Evolutionary conservation across 2,797 vertebrate species (phyloP).

Genomic region (Adrianichthys oophorus): DNA sequence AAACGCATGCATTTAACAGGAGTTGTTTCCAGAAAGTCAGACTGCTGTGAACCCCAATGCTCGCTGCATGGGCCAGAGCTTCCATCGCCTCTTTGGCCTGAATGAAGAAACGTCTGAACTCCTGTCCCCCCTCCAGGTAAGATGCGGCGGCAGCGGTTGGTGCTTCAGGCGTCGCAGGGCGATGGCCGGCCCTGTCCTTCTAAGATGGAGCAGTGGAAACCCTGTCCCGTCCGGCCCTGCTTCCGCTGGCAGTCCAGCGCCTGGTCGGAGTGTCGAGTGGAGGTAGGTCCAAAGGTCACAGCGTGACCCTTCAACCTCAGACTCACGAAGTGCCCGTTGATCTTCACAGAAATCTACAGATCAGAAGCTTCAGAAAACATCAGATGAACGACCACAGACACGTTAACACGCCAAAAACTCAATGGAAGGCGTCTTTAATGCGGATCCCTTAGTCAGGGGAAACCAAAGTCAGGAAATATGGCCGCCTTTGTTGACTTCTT

Average conservation of each 20-base stretch:
- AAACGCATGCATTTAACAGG: constrained; percentile 25
- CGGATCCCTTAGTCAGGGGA: constrained; percentile 36
- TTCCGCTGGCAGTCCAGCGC: constrained; percentile 91
- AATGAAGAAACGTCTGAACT: too few relatives aligned
- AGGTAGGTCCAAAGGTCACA: constrained; percentile 76
- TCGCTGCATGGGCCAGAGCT: neutral
- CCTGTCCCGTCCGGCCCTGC: constrained; percentile 93
- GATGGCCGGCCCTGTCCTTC: constrained; percentile 92
- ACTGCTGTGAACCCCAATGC: constrained; percentile 14
- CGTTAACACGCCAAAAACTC: constrained; percentile 28
- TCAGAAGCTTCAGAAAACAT: constrained; percentile 31
- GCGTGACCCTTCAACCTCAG: constrained; percentile 3
- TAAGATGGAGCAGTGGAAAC: constrained; percentile 93
- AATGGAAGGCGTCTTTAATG: constrained; percentile 56
- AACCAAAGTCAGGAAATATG: constrained; percentile 27
- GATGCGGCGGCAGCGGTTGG: constrained; percentile 86
- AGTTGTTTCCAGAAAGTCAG: constrained; percentile 22
- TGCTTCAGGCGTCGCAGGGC: constrained; percentile 92
- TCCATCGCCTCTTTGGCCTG: neutral
- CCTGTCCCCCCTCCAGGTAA: constrained; percentile 79
- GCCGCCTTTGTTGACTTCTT: constrained; percentile 9
- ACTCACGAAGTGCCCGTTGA: constrained; percentile 11
- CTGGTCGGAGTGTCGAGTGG: constrained; percentile 92
- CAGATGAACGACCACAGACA: constrained; percentile 53
- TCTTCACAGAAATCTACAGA: constrained; percentile 19